Evolutionary conservation across 2,797 vertebrate species (phyloP).

Genomic region (Paguma larvata): DNA sequence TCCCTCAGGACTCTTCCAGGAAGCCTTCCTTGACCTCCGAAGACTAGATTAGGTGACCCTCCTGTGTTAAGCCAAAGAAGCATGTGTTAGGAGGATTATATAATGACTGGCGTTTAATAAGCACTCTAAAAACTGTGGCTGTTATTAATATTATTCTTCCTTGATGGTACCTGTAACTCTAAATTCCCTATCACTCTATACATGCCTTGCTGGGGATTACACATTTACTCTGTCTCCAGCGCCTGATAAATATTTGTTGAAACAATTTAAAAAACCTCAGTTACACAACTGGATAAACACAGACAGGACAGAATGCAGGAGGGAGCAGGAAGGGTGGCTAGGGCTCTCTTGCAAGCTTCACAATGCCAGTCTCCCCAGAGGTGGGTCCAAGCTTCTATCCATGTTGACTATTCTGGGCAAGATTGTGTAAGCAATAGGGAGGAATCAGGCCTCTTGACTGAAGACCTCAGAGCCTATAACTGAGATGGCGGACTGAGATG

Average conservation of each 20-base stretch:
- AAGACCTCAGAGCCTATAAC: neutral
- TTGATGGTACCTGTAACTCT: neutral
- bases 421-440: neutral
- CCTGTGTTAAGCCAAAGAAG: neutral
- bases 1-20: neutral
- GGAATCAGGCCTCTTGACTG: neutral
- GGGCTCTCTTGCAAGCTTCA: neutral
- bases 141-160: neutral
- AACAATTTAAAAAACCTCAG: neutral
- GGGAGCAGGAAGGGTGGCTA: too few relatives aligned
- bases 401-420: accelerated
- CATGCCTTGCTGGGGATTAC: neutral
- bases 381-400: neutral
- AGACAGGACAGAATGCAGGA: neutral
- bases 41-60: neutral
- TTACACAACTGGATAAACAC: slow-evolving; percentile 43
- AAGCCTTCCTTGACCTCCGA: neutral
- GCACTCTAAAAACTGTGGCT: neutral
- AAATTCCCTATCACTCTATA: neutral
- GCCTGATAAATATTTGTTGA: slow-evolving; percentile 46
- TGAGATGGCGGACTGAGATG: neutral
- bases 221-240: neutral
- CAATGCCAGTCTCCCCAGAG: neutral
- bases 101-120: neutral
- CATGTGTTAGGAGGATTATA: neutral